Evolutionary conservation across 2,888 invertebrate species (phyloP).

Genomic region (Bombylius major): DNA sequence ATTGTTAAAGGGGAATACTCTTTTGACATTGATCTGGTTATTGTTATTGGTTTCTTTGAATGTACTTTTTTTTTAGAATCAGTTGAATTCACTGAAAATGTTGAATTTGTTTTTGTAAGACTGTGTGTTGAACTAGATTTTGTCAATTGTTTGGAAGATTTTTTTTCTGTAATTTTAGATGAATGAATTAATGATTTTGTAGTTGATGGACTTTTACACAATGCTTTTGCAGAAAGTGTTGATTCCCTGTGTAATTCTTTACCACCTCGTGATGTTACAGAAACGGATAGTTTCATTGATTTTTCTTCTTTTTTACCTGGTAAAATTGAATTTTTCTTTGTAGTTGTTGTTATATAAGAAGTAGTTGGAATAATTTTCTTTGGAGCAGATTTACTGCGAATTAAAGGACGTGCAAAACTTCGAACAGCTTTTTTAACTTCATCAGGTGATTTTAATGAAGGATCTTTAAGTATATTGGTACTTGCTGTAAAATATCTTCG

Average conservation of each 20-base stretch:
- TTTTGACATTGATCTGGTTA: slow-evolving; percentile 13
- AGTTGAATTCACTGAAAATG: slow-evolving; percentile 33
- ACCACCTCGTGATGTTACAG: slow-evolving; percentile 2
- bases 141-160: slow-evolving; percentile 10
- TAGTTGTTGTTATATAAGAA: neutral
- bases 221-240: slow-evolving; percentile 4
- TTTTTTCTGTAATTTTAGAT: slow-evolving; percentile 7
- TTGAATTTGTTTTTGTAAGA: slow-evolving; percentile 32
- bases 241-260: neutral
- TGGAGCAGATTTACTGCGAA: slow-evolving; percentile 33
- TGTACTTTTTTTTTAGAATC: slow-evolving; percentile 19
- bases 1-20: slow-evolving; percentile 7
- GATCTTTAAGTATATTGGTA: slow-evolving; percentile 37
- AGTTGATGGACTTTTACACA: slow-evolving; percentile 15
- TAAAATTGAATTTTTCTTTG: slow-evolving; percentile 1
- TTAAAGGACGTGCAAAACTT: slow-evolving; percentile 28
- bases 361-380: slow-evolving; percentile 1
- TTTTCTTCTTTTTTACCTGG: slow-evolving; percentile 11
- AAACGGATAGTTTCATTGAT: slow-evolving; percentile 5
- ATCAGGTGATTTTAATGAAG: slow-evolving; percentile 45
- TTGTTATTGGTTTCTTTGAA: slow-evolving; percentile 17
- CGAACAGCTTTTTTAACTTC: slow-evolving; percentile 43
- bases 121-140: slow-evolving; percentile 29
- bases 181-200: slow-evolving; percentile 14
- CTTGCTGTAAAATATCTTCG: slow-evolving; percentile 33